Evolutionary conservation across 1,140 invertebrate genomes (phyloP).

Genomic region (Drosophila subpulchrella): DNA sequence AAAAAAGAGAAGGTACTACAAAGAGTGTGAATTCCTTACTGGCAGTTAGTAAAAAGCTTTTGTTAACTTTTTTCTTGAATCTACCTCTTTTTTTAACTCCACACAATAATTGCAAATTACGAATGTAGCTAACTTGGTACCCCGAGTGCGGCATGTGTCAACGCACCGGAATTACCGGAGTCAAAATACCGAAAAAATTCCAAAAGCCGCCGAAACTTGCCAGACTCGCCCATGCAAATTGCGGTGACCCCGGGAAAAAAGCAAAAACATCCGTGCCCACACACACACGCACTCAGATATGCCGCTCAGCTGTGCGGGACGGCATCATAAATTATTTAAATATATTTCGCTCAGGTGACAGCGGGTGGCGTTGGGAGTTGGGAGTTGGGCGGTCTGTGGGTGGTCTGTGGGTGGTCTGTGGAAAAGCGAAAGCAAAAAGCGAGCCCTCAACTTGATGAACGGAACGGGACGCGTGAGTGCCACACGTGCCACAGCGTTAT

Average conservation of each 20-base stretch:
- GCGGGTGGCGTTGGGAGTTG: slow-evolving; percentile 10
- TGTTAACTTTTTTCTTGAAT: too few relatives aligned
- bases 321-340: slow-evolving; percentile 79
- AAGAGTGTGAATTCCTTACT: too few relatives aligned
- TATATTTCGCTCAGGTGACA: slow-evolving; percentile 62
- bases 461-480: slow-evolving; percentile 48
- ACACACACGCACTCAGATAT: slow-evolving; percentile 9
- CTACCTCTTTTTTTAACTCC: background rate
- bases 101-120: slow-evolving; percentile 34
- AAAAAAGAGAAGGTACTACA: too few relatives aligned
- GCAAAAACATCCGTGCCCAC: slow-evolving; percentile 19
- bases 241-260: slow-evolving; percentile 46
- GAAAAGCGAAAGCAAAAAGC: slow-evolving; percentile 51
- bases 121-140: slow-evolving; percentile 26
- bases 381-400: slow-evolving; percentile 7
- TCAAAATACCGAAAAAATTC: slow-evolving; percentile 5
- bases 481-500: slow-evolving; percentile 57
- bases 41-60: too few relatives aligned
- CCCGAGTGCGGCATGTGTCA: slow-evolving; percentile 24
- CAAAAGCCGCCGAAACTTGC: slow-evolving; percentile 43
- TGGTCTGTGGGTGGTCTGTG: slow-evolving; percentile 19
- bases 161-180: slow-evolving; percentile 24
- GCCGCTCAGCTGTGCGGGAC: slow-evolving; percentile 61
- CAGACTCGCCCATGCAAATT: slow-evolving; percentile 65
- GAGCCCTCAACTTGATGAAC: slow-evolving; percentile 41